Conservation (phyloP, 1,140 invertebrate species). For the Drosophila mojavensis region DNA sequence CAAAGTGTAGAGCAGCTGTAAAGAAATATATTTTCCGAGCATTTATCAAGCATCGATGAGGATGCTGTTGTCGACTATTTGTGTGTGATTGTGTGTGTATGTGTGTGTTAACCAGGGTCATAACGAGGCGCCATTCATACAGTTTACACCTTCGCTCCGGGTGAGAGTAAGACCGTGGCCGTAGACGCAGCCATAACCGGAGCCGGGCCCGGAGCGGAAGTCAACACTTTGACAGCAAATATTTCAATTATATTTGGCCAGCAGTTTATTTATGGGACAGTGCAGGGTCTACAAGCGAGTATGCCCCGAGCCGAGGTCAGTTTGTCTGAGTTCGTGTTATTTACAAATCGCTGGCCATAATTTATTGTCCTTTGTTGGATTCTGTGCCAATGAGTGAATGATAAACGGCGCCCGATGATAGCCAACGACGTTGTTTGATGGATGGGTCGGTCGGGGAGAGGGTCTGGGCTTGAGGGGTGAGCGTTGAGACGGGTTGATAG, state of each 20-base stretch:
- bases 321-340: slow-evolving; percentile 53
- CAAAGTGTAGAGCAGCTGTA: slow-evolving; percentile 19
- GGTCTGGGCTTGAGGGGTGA: not conserved
- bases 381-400: slow-evolving; percentile 71
- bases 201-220: slow-evolving; percentile 42
- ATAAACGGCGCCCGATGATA: slow-evolving; percentile 69
- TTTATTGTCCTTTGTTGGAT: slow-evolving; percentile 70
- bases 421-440: slow-evolving; percentile 31
- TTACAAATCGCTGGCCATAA: slow-evolving; percentile 79
- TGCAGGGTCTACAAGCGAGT: not conserved
- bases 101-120: slow-evolving; percentile 42
- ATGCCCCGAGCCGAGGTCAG: slow-evolving; percentile 10
- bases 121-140: slow-evolving; percentile 77
- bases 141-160: slow-evolving; percentile 75
- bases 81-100: slow-evolving; percentile 6
- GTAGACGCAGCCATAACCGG: not conserved
- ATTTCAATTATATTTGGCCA: slow-evolving; percentile 73
- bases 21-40: slow-evolving; percentile 54
- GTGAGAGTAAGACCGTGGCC: slow-evolving; percentile 18
- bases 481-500: slow-evolving; percentile 9
- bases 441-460: not conserved
- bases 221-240: slow-evolving; percentile 81
- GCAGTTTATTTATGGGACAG: slow-evolving; percentile 64
- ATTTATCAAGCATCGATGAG: slow-evolving; percentile 64
- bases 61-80: slow-evolving; percentile 36